These are phyloP conservation scores for Crossaster papposus DNA, from an alignment of 53 echinoderm and acorn worm species.

Conservation along the genomic window DNA sequence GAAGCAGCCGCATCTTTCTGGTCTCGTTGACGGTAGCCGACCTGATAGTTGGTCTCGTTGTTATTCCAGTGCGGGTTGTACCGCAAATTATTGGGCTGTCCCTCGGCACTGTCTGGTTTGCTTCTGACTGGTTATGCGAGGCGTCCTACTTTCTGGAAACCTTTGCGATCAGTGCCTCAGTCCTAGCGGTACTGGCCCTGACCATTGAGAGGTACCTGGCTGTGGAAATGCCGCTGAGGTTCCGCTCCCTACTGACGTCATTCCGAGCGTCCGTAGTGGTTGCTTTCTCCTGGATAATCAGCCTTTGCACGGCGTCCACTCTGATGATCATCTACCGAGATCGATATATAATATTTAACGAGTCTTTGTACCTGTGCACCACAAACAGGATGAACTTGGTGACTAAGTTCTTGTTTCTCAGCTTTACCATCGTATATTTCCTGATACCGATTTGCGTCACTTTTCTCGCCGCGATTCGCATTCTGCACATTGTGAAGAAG, in stretches of 20 bases:
- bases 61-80: background rate
- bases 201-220: conserved; percentile 6
- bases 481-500: background rate
- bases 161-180: background rate
- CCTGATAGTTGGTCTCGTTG: background rate
- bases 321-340: background rate
- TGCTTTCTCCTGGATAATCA: background rate
- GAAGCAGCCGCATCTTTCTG: conserved; percentile 9
- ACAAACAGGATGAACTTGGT: background rate
- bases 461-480: background rate
- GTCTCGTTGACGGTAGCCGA: conserved; percentile 1
- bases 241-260: background rate
- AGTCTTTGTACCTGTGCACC: background rate
- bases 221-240: conserved; percentile 1
- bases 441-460: background rate
- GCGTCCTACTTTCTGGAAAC: background rate
- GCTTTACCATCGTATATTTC: background rate
- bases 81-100: background rate
- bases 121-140: background rate
- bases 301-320: background rate
- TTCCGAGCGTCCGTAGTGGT: background rate
- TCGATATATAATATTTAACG: background rate
- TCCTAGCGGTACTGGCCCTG: background rate
- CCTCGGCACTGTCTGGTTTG: background rate
- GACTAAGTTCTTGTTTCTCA: background rate